Base-by-base conservation (phyloP, 2,888 invertebrate species). In the Aromia moschata region DNA sequence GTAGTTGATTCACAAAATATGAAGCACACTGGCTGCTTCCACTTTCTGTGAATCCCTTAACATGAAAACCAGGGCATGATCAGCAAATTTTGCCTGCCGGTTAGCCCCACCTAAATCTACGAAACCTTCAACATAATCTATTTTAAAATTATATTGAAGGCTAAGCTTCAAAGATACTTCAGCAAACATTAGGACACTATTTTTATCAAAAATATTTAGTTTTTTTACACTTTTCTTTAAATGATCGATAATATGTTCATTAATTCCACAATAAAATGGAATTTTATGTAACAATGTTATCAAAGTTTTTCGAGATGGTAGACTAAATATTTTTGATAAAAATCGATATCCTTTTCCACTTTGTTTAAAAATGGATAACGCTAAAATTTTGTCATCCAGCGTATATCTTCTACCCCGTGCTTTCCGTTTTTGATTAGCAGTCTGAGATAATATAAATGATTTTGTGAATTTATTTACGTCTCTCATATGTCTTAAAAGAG, bases 31-130 rank as follows among this genome's bases (percentile, higher is more conserved):
- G 69, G 64, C 41, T 70, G 69, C 52, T 72, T 72, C 72, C 72
- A 73, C 16, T 67, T 64, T 40, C 41, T 64, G 36, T 47, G 46
- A 14, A 69, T 51, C 2, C 65, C 68, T 69, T 4, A 67, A n/a
- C 60, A 73, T 64, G 44, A 71, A 73, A 10, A 69, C 62, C 10
- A 68, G 31, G 36, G 70, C 71, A 60, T 73, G 71, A 43, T 73
- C 68, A 20, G 71, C 70, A 60, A 71, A 63, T 11, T 17, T 18
- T 9, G 9, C 12, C n/a, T 12, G 37, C 11, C 58, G 31, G 14
- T 54, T 30, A 3, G 12, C 44, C 2, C 54, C 60, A 30, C 62
- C 64, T 44, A 46, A 58, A 54, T 69, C 66, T 36, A 60, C 67
- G 45, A 64, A 64, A 38, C 64, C 67, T 16, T 56, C 51, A 31